Conservation (phyloP, 2,113 vertebrate genomes). For the Triplophysa tibetana region DNA sequence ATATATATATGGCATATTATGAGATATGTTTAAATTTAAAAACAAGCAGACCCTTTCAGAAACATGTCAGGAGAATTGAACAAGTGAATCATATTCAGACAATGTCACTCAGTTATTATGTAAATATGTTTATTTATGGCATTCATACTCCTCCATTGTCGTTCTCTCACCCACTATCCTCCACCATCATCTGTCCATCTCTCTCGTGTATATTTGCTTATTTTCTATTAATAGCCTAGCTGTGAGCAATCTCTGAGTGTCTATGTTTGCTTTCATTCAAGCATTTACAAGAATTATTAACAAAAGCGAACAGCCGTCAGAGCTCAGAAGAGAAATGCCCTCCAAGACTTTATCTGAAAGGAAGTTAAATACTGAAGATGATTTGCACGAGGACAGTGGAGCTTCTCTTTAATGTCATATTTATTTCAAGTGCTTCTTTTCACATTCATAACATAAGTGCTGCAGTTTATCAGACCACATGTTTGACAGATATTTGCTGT, state of each 20-base stretch:
- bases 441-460: background rate
- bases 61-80: too few species aligned
- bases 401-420: constrained; percentile 4
- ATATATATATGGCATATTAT: too few species aligned
- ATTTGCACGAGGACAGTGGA: background rate
- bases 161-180: background rate
- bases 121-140: background rate
- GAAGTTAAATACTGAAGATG: constrained; percentile 8
- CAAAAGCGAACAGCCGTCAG: constrained; percentile 46
- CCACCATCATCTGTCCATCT: constrained; percentile 28
- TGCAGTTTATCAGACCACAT: background rate
- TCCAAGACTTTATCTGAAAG: constrained; percentile 4
- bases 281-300: constrained; percentile 50
- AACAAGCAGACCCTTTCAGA: too few species aligned
- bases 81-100: too few species aligned
- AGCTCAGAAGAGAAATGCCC: constrained; percentile 7
- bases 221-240: constrained; percentile 69
- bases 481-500: background rate
- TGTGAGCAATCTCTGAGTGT: constrained; percentile 55
- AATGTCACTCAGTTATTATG: too few species aligned
- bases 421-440: background rate
- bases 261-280: constrained; percentile 49
- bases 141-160: constrained; percentile 3
- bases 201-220: constrained; percentile 70
- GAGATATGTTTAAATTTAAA: too few species aligned